A percentile compares a stretch with the other conserved stretches of the same genome.
These are phyloP conservation scores for Hydractinia symbiolongicarpus DNA, from an alignment of 30 jellyfish, hydroid and myxozoan species.

Conservation along the genomic window DNA sequence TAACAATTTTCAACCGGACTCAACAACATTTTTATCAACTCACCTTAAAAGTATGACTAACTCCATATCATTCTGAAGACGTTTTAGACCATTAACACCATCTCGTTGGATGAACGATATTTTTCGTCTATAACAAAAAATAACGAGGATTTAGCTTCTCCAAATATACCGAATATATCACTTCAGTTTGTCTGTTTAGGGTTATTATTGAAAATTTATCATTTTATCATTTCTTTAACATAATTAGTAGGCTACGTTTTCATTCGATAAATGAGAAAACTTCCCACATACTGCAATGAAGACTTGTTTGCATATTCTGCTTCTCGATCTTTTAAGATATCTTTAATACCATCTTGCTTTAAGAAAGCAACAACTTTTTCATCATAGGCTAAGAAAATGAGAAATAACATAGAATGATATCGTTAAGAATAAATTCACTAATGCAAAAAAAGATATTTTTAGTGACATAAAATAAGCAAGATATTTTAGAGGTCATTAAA, in stretches of 20 bases:
- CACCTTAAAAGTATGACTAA: conserved; percentile 88
- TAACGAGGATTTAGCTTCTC: too few relatives aligned
- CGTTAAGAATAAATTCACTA: too few relatives aligned
- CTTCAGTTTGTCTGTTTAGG: background rate
- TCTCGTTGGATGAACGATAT: conserved; percentile 80
- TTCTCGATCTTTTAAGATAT: conserved; percentile 49
- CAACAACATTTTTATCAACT: too few relatives aligned
- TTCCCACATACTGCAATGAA: conserved; percentile 39
- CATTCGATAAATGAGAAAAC: background rate
- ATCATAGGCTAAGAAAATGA: conserved; percentile 59
- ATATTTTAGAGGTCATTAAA: too few relatives aligned
- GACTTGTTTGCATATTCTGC: conserved; percentile 54
- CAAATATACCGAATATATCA: background rate
- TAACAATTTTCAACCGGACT: too few relatives aligned
- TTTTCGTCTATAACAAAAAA: conserved; percentile 54
- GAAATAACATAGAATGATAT: background rate
- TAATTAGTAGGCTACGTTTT: background rate
- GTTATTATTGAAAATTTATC: background rate
- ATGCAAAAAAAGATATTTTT: too few relatives aligned
- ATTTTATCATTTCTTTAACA: background rate
- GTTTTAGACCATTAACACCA: conserved; percentile 73
- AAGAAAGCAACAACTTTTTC: conserved; percentile 91
- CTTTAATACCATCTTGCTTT: conserved; percentile 71
- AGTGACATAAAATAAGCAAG: too few relatives aligned
- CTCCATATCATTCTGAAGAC: conserved; percentile 76